These are phyloP conservation scores for Xerus rutilus DNA, from an alignment of 2,797 vertebrate genomes.

Conservation along the genomic window DNA sequence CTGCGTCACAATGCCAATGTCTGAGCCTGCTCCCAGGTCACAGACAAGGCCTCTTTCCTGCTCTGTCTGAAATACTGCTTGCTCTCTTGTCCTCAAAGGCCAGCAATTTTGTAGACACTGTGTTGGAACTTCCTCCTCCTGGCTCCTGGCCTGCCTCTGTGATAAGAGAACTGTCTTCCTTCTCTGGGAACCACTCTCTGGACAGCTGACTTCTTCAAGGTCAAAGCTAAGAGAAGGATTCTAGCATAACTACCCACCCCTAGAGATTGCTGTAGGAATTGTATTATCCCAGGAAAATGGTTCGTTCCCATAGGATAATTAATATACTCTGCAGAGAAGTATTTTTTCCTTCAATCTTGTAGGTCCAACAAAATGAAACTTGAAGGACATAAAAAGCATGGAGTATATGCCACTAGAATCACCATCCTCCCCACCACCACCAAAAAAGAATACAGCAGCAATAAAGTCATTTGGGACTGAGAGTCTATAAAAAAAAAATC, in stretches of 20 bases:
- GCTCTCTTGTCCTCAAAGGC: background rate
- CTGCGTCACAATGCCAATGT: accelerated
- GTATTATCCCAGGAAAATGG: constrained; percentile 34
- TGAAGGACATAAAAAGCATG: background rate
- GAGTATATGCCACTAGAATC: background rate
- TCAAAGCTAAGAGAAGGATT: constrained; percentile 44
- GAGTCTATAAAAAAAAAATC: background rate
- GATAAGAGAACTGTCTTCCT: constrained; percentile 57
- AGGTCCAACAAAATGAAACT: background rate
- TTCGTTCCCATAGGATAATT: constrained; percentile 55
- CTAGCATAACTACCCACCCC: background rate
- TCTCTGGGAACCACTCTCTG: constrained; percentile 46
- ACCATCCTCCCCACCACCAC: accelerated
- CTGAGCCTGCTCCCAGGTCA: background rate
- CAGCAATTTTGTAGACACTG: background rate
- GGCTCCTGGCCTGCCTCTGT: constrained; percentile 29
- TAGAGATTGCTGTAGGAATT: background rate
- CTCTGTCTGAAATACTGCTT: background rate
- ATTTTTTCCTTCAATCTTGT: background rate
- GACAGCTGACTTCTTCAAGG: constrained; percentile 40
- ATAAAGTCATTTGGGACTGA: background rate
- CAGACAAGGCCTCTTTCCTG: background rate
- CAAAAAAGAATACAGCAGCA: background rate
- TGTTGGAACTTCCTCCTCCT: background rate
- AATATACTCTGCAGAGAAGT: background rate